These are phyloP conservation scores for Drosophila siamana DNA, from an alignment of 2,888 invertebrate species.

Conservation along the genomic window DNA sequence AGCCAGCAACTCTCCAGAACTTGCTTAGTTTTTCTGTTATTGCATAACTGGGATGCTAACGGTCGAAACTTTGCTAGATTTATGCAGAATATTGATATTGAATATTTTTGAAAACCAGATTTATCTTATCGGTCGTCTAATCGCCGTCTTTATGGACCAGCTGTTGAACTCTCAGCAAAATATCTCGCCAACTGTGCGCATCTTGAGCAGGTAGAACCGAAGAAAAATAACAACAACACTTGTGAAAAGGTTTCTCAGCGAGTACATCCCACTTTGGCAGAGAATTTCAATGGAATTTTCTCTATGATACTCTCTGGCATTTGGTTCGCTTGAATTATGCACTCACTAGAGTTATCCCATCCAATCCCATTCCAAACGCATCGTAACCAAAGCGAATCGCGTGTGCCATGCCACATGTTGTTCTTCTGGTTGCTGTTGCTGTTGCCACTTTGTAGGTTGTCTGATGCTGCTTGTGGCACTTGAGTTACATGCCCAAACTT, in stretches of 20 bases:
- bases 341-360: not conserved
- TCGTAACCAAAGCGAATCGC: slow-evolving; percentile 19
- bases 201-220: slow-evolving; percentile 54
- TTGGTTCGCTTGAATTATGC: slow-evolving; percentile 38
- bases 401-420: slow-evolving; percentile 29
- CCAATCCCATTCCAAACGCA: slow-evolving; percentile 5
- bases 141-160: not conserved
- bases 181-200: slow-evolving; percentile 14
- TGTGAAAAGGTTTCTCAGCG: slow-evolving; percentile 51
- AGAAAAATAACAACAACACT: slow-evolving; percentile 32
- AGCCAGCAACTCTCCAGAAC: not conserved
- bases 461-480: no score
- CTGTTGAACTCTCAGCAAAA: slow-evolving; percentile 4
- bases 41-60: slow-evolving; percentile 18
- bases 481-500: slow-evolving; percentile 52
- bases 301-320: slow-evolving; percentile 10
- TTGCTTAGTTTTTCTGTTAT: slow-evolving; percentile 24
- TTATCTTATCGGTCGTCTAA: slow-evolving; percentile 13
- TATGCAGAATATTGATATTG: no score
- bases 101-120: slow-evolving; percentile 7
- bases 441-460: slow-evolving; percentile 11
- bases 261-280: slow-evolving; percentile 33
- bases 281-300: slow-evolving; percentile 50
- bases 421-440: slow-evolving; percentile 19
- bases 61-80: not conserved